Evolutionary conservation across 2,888 invertebrate genomes (phyloP), one percentile per base, ranked within the genome.

Genomic region (Gryllus longicercus): DNA sequence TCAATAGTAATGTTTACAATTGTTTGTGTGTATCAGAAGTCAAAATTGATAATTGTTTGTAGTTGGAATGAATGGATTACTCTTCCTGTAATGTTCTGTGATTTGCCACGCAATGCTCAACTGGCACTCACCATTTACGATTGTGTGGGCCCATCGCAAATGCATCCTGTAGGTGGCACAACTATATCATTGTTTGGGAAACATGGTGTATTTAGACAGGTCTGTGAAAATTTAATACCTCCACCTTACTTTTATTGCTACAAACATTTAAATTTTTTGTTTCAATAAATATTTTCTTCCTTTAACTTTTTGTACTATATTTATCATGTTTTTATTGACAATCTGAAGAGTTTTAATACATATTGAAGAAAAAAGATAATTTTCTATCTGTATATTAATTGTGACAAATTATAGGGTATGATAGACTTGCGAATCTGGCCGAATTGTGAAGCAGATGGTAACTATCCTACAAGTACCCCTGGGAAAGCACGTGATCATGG

Each of bases 51-150:
- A 38, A 38, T 83, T 74, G 79, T 82, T 88, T 89, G 25, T 86
- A 97, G 97, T 86, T 99, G 98, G 98, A 98, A 98, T 86, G 98
- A 99, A 88, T 98, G 98, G 98, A 90, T 99, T 51, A 93, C 93
- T 0, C 88, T 99, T 80, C 98, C 98, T 0, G 90, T 98, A 51
- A 93, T 93, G 86, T 98, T 94, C 88, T 95, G 95, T 85, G 97
- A 98, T 86, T 88, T 99, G 74, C 98, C 98, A 0, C 90, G 96
- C 80, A 94, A 94, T 85, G 93, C 98, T 1, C 92, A 93, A 82
- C 88, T 99, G 14, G 94, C 95, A 0, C 91, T 98, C 85, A 97
- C 96, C 11, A 92, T 98, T 79, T 96, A 95, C 86, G 98, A 98
- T 87, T 95, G 97, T 85, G 94, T 94, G 50, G 96, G 96, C 0